Evolutionary conservation across 2,113 vertebrate genomes (phyloP).

Genomic region (Aleadryas rufinucha): DNA sequence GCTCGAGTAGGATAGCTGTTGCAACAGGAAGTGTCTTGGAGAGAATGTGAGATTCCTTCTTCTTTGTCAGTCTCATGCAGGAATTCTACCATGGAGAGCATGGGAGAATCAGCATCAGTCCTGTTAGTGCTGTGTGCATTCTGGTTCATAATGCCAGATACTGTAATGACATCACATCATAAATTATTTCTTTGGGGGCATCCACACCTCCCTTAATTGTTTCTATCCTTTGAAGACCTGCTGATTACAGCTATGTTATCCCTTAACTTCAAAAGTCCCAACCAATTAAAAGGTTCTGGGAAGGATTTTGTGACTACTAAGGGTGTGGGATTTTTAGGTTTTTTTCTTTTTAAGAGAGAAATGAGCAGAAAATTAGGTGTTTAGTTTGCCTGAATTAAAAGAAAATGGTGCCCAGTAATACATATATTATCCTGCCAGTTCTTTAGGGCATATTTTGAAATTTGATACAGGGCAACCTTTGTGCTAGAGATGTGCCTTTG

Average conservation of each 20-base stretch:
- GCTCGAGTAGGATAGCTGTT: background rate
- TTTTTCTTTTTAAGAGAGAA: background rate
- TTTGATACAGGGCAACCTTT: conserved; percentile 53
- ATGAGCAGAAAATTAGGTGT: conserved; percentile 37
- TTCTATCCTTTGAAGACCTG: conserved; percentile 45
- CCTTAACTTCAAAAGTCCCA: conserved; percentile 26
- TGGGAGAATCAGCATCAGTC: background rate
- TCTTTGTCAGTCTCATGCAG: background rate
- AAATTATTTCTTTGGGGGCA: conserved; percentile 28
- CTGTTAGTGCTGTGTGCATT: background rate
- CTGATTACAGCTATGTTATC: background rate
- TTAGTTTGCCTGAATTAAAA: conserved; percentile 12
- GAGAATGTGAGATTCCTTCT: background rate
- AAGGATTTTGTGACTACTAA: conserved; percentile 23
- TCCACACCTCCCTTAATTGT: conserved; percentile 43
- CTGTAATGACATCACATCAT: conserved; percentile 25
- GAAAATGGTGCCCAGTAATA: background rate
- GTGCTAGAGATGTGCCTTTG: conserved; percentile 31
- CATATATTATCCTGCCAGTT: background rate
- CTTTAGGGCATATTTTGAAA: conserved; percentile 54
- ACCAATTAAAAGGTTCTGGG: conserved; percentile 18
- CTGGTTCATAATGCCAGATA: background rate
- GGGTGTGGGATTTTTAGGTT: background rate
- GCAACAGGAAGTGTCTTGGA: background rate
- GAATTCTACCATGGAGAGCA: background rate